phyloP scores from a whole-genome alignment of 2,888 invertebrate species.

The Euphydryas editha region DNA sequence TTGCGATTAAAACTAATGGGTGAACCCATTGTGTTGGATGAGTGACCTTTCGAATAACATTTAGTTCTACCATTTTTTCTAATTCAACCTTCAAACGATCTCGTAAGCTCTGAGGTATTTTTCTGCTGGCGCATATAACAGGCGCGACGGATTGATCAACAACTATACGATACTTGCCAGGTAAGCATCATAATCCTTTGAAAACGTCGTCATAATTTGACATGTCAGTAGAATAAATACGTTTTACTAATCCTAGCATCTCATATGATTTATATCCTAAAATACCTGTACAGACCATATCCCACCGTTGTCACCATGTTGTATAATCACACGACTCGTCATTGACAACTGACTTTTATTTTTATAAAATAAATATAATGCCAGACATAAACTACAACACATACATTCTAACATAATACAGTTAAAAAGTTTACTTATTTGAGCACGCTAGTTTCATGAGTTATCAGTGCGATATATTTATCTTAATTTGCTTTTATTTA shows the following conservation, averaged over 20 bases:
- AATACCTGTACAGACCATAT: conserved; percentile 27
- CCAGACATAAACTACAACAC: no score
- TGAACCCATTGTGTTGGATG: conserved; percentile 21
- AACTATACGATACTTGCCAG: conserved; percentile 22
- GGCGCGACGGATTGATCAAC: conserved; percentile 4
- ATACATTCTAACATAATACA: no score
- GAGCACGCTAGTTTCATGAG: no score
- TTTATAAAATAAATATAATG: no score
- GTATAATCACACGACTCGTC: no score
- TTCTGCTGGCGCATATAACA: conserved; percentile 15
- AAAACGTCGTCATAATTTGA: conserved; percentile 4
- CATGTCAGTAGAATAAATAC: conserved; percentile 5
- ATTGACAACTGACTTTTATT: no score
- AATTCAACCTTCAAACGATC: conserved; percentile 26
- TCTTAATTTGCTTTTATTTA: no score
- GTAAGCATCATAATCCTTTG: conserved; percentile 22
- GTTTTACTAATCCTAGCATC: conserved; percentile 22
- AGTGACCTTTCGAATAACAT: conserved; percentile 28
- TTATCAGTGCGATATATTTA: no score
- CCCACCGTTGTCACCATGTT: no score
- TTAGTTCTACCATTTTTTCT: conserved; percentile 24
- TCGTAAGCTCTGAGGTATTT: conserved; percentile 22
- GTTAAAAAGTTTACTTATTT: no score
- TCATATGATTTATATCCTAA: conserved; percentile 27
- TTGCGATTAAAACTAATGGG: conserved; percentile 19